Evolutionary conservation across 2,888 invertebrate genomes (phyloP).

Genomic region (Pseudeuparius sepicola): DNA sequence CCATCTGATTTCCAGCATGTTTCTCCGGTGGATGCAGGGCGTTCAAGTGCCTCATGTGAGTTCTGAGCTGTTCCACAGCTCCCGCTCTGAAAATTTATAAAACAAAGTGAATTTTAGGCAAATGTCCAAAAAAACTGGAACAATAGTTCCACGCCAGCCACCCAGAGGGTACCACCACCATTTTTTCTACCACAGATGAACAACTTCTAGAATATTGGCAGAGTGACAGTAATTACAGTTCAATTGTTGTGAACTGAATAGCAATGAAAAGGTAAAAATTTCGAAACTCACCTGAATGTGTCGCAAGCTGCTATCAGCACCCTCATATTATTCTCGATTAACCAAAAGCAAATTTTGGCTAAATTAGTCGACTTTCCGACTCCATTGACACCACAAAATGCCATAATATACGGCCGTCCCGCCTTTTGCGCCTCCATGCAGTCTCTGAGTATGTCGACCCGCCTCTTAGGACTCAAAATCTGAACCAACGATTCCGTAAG

Average conservation of each 20-base stretch:
- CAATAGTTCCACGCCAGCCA: too few species aligned
- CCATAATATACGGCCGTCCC: conserved; percentile 85
- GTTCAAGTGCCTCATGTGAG: conserved; percentile 87
- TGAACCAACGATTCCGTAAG: conserved; percentile 86
- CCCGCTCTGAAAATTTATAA: conserved; percentile 60
- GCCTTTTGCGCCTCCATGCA: conserved; percentile 76
- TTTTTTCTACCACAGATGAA: too few species aligned
- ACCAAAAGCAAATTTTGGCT: conserved; percentile 99
- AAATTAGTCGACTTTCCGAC: conserved; percentile 98
- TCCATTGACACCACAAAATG: conserved; percentile 98
- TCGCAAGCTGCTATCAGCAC: conserved; percentile 98
- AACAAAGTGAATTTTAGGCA: neutral
- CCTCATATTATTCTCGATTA: conserved; percentile 91
- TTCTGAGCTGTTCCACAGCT: conserved; percentile 95
- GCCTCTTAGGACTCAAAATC: conserved; percentile 87
- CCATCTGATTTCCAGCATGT: conserved; percentile 68
- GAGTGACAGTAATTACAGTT: too few species aligned
- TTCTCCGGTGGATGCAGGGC: conserved; percentile 77
- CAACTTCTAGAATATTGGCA: too few species aligned
- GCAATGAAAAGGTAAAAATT: too few species aligned
- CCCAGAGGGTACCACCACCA: too few species aligned
- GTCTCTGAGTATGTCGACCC: conserved; percentile 94
- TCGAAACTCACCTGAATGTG: conserved; percentile 70
- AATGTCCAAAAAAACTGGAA: neutral
- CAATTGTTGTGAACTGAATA: too few species aligned